A percentile compares a stretch with the other conserved stretches of the same genome.
phyloP scores from a whole-genome alignment of 2,888 invertebrate species.

The Teinopalpus imperialis region DNA sequence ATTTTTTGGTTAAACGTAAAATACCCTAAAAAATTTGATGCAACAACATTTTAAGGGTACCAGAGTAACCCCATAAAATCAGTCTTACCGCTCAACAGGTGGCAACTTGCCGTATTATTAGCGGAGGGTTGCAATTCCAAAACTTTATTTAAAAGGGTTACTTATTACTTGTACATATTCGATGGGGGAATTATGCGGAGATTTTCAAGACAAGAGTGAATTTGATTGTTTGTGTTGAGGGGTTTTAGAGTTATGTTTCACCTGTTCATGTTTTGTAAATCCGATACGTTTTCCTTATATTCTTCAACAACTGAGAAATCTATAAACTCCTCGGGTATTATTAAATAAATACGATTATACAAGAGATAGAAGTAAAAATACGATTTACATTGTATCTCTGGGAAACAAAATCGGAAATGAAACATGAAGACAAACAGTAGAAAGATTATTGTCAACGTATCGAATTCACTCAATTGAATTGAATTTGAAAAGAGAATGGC shows the following conservation, averaged over 20 bases:
- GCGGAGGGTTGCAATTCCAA: conserved; percentile 35
- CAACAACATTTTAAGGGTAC: conserved; percentile 20
- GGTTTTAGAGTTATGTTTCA: conserved; percentile 8
- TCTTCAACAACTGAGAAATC: no score
- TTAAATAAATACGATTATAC: no score
- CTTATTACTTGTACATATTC: conserved; percentile 23
- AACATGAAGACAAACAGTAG: no score
- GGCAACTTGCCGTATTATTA: conserved; percentile 21
- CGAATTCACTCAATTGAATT: no score
- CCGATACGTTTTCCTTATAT: no score
- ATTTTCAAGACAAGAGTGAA: conserved; percentile 15
- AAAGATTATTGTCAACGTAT: no score
- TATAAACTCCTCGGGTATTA: no score
- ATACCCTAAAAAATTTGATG: conserved; percentile 15
- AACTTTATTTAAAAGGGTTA: conserved; percentile 22
- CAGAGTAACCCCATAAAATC: conserved; percentile 28
- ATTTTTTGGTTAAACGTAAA: no score
- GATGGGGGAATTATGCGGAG: conserved; percentile 9
- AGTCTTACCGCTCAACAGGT: conserved; percentile 33
- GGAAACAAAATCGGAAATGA: no score
- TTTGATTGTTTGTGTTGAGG: conserved; percentile 3
- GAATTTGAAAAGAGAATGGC: no score
- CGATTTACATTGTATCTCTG: no score
- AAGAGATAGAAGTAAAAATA: no score
- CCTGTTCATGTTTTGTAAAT: not conserved